Evolutionary conservation across 2,888 invertebrate genomes (phyloP), one percentile per base, ranked within the genome.

Genomic region (Lordiphosa fenestrarum): DNA sequence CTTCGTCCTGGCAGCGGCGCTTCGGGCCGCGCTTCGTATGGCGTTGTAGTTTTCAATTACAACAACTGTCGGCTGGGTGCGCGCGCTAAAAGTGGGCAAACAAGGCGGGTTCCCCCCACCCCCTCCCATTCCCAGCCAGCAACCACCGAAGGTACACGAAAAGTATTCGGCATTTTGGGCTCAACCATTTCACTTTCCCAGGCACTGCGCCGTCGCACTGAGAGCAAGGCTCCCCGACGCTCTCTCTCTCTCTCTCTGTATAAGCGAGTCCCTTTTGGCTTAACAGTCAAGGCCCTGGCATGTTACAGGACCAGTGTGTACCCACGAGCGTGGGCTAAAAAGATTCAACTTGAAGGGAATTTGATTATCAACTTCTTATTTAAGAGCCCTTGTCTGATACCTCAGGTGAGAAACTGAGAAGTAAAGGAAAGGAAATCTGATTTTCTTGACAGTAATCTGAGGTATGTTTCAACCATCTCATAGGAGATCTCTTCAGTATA

Each of bases 31-130:
- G 66, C 73, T 78, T 25, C 62, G 67, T 39, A 47, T 64, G 68
- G 62, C 39, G 55, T 49, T 66, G 66, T 76, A 83, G 82, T 86
- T 84, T 85, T 72, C 67, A 68, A 78, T 86, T 76, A 85, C 74
- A 71, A 56, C 58, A 44, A 53, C 54, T 33, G 46, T 49, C 53
- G 55, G 56, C 40, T 62, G 59, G 60, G 53, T 66, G 76, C 54
- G 80, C 73, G 67, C 68, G 67, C 58, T 71, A 68, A 76, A 78
- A 55, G 73, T 63, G 64, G 64, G 58, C 54, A 65, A 72, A 78
- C 69, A 71, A 71, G 63, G 73, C 63, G 67, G 61, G 71, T n/a
- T n/a, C n/a, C n/a, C n/a, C n/a, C n/a, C n/a, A n/a, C n/a, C n/a
- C n/a, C 73, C 69, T 68, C 80, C 30, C 30, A 25, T 30, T 30